Evolutionary conservation across 2,797 vertebrate species (phyloP).

Genomic region (Coccyzus lansbergi): DNA sequence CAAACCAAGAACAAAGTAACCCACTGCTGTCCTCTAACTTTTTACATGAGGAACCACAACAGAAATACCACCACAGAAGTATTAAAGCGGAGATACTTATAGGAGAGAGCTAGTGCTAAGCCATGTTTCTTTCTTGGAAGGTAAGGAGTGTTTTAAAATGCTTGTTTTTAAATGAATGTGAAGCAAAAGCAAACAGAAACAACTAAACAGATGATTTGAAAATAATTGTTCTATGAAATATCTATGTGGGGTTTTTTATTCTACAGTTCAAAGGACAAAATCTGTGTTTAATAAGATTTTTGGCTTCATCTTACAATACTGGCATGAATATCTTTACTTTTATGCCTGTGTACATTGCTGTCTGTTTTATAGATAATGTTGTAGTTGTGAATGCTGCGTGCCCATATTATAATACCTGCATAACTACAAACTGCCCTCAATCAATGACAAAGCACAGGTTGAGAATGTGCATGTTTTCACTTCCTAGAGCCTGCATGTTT

Average conservation of each 20-base stretch:
- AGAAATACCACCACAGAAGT: slow-evolving; percentile 23
- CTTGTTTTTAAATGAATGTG: neutral
- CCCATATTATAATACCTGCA: neutral
- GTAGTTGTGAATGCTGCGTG: neutral
- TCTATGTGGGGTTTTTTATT: neutral
- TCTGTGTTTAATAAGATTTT: neutral
- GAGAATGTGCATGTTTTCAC: neutral
- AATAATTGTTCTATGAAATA: neutral
- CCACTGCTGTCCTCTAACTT: slow-evolving; percentile 3
- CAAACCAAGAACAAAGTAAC: slow-evolving; percentile 25
- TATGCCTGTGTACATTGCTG: neutral
- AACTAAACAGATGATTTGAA: neutral
- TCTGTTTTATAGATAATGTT: neutral
- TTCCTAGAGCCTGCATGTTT: neutral
- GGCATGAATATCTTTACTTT: neutral
- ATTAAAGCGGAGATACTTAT: neutral
- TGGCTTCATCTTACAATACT: neutral
- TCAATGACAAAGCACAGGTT: neutral
- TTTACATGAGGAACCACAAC: neutral
- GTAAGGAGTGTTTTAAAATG: slow-evolving; percentile 46
- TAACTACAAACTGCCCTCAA: neutral
- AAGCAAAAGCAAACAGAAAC: neutral
- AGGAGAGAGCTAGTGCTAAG: slow-evolving; percentile 13
- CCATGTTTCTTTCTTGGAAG: slow-evolving; percentile 60
- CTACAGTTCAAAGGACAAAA: neutral